A percentile compares a stretch with the other conserved stretches of the same genome.
Conservation (phyloP, 2,797 vertebrate genomes). For the Aulostomus chinensis region DNA sequence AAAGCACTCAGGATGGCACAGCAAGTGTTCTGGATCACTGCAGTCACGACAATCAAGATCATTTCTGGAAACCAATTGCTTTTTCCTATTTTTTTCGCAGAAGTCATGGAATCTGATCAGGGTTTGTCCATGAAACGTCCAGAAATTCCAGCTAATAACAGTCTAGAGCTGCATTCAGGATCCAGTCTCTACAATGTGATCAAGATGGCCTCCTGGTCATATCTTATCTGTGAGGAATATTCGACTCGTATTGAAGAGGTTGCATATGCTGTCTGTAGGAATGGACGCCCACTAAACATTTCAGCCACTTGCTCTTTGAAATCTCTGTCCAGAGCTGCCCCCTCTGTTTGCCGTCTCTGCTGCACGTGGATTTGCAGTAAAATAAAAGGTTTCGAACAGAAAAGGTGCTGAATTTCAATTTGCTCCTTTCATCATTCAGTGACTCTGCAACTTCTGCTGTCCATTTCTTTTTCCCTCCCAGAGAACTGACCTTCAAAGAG, state of each 20-base stretch:
- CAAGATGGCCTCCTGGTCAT: no score
- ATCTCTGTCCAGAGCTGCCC: background rate
- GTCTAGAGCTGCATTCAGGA: no score
- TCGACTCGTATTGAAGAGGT: background rate
- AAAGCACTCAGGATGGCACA: no score
- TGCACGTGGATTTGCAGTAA: background rate
- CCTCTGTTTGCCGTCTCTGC: background rate
- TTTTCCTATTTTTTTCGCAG: no score
- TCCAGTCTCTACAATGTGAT: no score
- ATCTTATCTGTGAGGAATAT: no score
- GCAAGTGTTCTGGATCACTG: no score
- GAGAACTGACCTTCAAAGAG: slow-evolving; percentile 58
- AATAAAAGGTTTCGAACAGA: slow-evolving; percentile 3
- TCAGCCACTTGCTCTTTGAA: slow-evolving; percentile 1
- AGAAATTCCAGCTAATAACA: no score
- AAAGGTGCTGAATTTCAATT: background rate
- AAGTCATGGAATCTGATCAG: no score
- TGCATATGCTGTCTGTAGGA: slow-evolving; percentile 5
- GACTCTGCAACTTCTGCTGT: slow-evolving; percentile 7
- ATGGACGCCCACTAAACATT: slow-evolving; percentile 1
- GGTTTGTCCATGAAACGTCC: no score
- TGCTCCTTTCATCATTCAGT: background rate
- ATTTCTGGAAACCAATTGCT: no score
- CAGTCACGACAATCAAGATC: no score
- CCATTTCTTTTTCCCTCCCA: slow-evolving; percentile 18